These are phyloP conservation scores for Epinephelus coioides DNA, from an alignment of 2,797 vertebrate genomes.

Conservation along the genomic window DNA sequence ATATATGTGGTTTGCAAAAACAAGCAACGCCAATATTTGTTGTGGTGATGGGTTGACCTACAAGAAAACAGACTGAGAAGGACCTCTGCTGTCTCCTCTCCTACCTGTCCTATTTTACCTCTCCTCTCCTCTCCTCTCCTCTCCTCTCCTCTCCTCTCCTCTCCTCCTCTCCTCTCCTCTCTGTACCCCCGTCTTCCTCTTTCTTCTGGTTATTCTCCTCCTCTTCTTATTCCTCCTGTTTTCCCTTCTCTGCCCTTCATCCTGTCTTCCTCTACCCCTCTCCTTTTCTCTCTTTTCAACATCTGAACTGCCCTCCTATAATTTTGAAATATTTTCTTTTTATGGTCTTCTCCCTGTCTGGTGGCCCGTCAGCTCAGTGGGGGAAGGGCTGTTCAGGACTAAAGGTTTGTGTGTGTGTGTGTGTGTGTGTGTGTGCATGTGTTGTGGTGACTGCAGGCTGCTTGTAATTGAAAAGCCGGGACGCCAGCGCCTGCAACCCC, in stretches of 20 bases:
- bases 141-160: background rate
- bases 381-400: slow-evolving; percentile 18
- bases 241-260: background rate
- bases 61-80: background rate
- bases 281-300: slow-evolving; percentile 5
- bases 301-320: slow-evolving; percentile 28
- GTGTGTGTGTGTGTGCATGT: slow-evolving; percentile 46
- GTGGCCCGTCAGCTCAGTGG: slow-evolving; percentile 17
- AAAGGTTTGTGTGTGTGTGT: slow-evolving; percentile 34
- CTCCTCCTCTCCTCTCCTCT: background rate
- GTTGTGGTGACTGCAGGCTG: slow-evolving; percentile 72
- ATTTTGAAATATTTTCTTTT: slow-evolving; percentile 43
- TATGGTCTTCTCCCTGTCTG: slow-evolving; percentile 13
- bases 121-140: background rate
- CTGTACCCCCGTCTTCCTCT: background rate
- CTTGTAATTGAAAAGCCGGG: slow-evolving; percentile 87
- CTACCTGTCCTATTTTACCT: background rate
- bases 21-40: too few relatives aligned
- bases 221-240: background rate
- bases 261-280: background rate
- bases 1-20: too few relatives aligned
- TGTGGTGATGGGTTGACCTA: too few relatives aligned
- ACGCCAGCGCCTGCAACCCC: slow-evolving; percentile 68
- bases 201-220: background rate
- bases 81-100: background rate